Conservation (phyloP, 2,888 invertebrate genomes). For the Leptopilina syphax region DNA sequence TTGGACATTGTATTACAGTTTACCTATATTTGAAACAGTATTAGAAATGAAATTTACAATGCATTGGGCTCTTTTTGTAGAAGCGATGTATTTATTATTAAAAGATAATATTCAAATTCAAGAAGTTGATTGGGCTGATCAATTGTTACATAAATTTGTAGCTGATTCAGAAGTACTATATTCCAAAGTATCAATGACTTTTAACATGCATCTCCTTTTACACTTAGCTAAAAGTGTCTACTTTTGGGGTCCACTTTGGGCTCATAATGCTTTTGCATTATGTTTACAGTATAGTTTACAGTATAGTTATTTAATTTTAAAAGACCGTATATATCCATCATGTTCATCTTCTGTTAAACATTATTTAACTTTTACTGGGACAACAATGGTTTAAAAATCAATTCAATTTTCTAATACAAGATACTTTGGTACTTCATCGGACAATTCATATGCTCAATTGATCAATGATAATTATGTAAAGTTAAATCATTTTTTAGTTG, state of each 20-base stretch:
- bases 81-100: neutral
- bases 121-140: no score
- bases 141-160: no score
- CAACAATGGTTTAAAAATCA: neutral
- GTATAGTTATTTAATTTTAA: neutral
- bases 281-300: no score
- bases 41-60: neutral
- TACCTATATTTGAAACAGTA: neutral
- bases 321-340: neutral
- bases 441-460: neutral
- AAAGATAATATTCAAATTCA: no score
- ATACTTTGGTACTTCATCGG: neutral
- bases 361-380: constrained; percentile 1
- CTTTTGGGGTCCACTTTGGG: no score
- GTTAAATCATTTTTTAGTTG: neutral
- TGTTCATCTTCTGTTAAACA: neutral
- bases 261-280: no score
- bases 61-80: neutral
- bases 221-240: no score
- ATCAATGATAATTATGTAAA: neutral
- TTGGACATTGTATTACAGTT: no score
- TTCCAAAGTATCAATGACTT: neutral
- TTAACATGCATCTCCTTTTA: no score
- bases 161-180: neutral
- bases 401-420: neutral